These are phyloP conservation scores for Mythimna vitellina DNA, from an alignment of 2,888 invertebrate genomes.

Conservation along the genomic window DNA sequence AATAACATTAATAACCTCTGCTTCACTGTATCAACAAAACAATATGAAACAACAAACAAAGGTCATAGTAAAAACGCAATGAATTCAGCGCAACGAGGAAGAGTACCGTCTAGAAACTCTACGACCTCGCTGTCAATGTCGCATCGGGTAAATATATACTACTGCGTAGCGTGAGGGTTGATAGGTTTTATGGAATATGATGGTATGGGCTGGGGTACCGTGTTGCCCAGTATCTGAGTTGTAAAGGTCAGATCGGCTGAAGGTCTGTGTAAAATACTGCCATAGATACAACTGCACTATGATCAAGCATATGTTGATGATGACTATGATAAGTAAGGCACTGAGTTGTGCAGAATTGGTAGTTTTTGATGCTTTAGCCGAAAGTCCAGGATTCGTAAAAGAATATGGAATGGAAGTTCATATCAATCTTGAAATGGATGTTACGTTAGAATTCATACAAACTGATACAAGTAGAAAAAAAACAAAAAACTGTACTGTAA, in stretches of 20 bases:
- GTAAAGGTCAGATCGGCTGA: neutral
- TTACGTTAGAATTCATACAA: neutral
- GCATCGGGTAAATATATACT: constrained; percentile 36
- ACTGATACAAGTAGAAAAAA: neutral
- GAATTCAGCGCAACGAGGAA: constrained; percentile 46
- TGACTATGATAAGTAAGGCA: neutral
- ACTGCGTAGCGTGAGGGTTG: constrained; percentile 29
- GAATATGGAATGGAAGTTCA: neutral
- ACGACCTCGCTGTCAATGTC: constrained; percentile 63
- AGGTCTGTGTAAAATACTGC: neutral
- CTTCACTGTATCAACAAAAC: neutral
- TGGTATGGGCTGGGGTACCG: neutral
- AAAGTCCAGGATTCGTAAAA: neutral
- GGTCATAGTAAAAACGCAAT: constrained; percentile 48
- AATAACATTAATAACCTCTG: neutral
- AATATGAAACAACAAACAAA: constrained; percentile 15
- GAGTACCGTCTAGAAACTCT: constrained; percentile 39
- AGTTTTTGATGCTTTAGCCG: neutral
- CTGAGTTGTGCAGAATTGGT: neutral
- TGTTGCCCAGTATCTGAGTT: neutral
- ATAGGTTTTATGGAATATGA: constrained; percentile 10
- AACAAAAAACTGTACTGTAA: neutral
- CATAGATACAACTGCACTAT: neutral
- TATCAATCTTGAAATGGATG: neutral
- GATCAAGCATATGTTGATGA: too few relatives aligned